Evolutionary conservation across 1,140 invertebrate genomes (phyloP).

Genomic region (Cephus cinctus): DNA sequence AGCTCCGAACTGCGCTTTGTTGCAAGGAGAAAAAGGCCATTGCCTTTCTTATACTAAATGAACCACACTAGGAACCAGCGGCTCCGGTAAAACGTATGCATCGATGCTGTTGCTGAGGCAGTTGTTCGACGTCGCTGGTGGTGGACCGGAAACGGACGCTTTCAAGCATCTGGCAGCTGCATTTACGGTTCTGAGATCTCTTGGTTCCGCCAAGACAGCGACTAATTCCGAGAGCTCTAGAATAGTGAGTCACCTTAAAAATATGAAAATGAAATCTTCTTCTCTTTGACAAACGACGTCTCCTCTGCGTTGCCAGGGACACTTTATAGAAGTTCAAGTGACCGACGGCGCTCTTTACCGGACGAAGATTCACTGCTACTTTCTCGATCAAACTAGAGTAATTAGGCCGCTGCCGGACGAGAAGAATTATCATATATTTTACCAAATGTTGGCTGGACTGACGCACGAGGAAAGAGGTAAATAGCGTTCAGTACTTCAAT

Average conservation of each 20-base stretch:
- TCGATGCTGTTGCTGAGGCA: conserved; percentile 89
- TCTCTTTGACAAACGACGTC: background rate
- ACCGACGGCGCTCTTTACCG: conserved; percentile 93
- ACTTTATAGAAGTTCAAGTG: conserved; percentile 95
- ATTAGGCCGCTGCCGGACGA: conserved; percentile 81
- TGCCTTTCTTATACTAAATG: conserved; percentile 2
- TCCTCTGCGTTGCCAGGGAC: conserved; percentile 65
- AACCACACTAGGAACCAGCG: conserved; percentile 72
- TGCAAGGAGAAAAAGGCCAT: background rate
- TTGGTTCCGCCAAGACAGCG: conserved; percentile 87
- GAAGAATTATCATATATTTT: conserved; percentile 97
- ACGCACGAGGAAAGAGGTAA: conserved; percentile 80
- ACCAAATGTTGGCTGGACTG: conserved; percentile 92
- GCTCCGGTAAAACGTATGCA: conserved; percentile 92
- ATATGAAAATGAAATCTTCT: conserved; percentile 3
- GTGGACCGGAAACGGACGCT: conserved; percentile 92
- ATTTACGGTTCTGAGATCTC: conserved; percentile 87
- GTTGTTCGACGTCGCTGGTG: conserved; percentile 89
- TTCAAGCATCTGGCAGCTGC: conserved; percentile 94
- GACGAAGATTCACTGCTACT: conserved; percentile 95
- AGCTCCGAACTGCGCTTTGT: background rate
- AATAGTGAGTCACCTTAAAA: conserved; percentile 75
- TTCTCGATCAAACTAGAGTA: conserved; percentile 89
- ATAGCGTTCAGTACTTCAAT: no score
- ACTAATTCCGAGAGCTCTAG: conserved; percentile 91